Base-by-base conservation (phyloP, 2,113 vertebrate species). In the Calidris pugnax region DNA sequence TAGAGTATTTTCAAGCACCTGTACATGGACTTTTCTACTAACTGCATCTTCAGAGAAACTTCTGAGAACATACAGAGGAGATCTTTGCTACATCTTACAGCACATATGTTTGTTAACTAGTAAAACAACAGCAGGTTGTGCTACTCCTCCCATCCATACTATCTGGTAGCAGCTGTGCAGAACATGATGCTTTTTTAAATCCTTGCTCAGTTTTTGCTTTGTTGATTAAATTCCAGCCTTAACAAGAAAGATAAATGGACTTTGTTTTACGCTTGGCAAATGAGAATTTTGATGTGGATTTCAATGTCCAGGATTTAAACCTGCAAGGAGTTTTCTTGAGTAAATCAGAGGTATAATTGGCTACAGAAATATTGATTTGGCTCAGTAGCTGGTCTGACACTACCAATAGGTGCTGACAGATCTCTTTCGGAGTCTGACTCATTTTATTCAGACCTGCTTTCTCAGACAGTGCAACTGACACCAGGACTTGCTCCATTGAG, bases 391-490 rank as follows among this genome's bases (percentile, higher is more conserved):
- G 24, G 19, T 66, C 45, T 81, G 64, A 76, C 33, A 15, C 7
- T 24, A 30, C 13, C 0, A 10, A 30, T 23, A 63, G 2, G 2
- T 3, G 0, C 51, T 53, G 87, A 56, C 30, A 48, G 19, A 5
- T 77, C 14, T 73, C 32, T 19, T 16, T 27, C 28, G 19, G 33
- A 50, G 39, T 24, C 60, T 64, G 32, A 68, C 45, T 60, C 10
- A 12, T 27, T 67, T 77, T 37, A 45, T 16, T 80, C n/a, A 50
- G 32, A 71, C 26, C 19, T 39, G 24, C 23, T 33, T 47, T 59
- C 74, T 75, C 33, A 4, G 2, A 24, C 7, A 13, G 7, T 0
- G 0, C 37, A 32, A 39, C 33, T 56, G 45, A 85, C 18, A 22
- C 3, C 23, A 75, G 35, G 45, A 55, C 45, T 60, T 60, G 32